Evolutionary conservation across 2,888 invertebrate genomes (phyloP), one percentile per base, ranked within the genome.

Genomic region (Chymomyza fuscimana): DNA sequence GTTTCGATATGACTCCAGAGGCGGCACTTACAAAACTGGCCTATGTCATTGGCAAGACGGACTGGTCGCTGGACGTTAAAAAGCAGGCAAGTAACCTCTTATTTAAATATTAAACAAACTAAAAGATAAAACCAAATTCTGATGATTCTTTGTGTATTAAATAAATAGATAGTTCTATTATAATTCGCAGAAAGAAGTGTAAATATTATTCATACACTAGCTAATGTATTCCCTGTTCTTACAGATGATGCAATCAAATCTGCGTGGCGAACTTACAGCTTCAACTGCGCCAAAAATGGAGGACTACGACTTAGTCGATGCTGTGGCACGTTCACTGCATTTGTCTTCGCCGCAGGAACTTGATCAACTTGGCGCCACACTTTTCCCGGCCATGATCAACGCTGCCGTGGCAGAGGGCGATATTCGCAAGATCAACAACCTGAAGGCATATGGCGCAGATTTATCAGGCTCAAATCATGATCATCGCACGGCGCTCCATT

Each of bases 1-100:
- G 92, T 3, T 92, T 82, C 69, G 92, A 92, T 76, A 92, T 92
- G 92, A 99, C 99, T 0, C 96, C 97, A 0, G 99, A 99, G 91
- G 97, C 99, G 0, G 98, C 98, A 0, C 93, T 98, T 9, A 95
- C 97, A 2, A 99, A 99, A 91, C 93, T 99, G 1, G 94, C 96
- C 0, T 99, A 98, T 87, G 96, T 99, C 0, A 92, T 99, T 29
- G 96, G 97, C 0, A 96, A 97, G 89, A 92, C 93, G 5, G 94
- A 95, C 62, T 94, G 96, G 92, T 93, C 93, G 61, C 92, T 93
- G 59, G 92, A 94, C 36, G 93, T 94, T 65, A 96, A 96, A 87
- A 93, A 94, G 58, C 93, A 93, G 90, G 95, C 95, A 89, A 90
- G 86, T 74, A 7, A 22, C 2, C 25, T 25, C 4, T 25, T 25